Base-by-base conservation (phyloP, 2,797 vertebrate species). In the Enoplosus armatus region DNA sequence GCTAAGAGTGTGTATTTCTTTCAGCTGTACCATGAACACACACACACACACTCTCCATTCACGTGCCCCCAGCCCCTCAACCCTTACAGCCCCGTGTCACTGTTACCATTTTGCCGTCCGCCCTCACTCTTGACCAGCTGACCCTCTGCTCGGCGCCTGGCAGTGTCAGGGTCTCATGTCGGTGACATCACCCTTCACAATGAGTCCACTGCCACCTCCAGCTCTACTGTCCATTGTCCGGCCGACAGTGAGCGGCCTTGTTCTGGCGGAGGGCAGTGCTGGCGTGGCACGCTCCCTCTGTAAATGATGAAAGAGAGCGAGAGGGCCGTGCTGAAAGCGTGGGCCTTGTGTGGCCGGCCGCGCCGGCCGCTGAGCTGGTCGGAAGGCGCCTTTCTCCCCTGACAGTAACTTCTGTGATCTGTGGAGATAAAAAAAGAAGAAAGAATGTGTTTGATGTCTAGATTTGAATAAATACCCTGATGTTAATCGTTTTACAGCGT, bases 271-370 rank as follows among this genome's bases (percentile, higher is more conserved):
- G 77, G 80, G 51, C 41, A 58, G 77, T 64, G 58, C 78, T 83
- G 84, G 79, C 48, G 66, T 27, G 91, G 90, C 94, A 94, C 92
- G 87, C 90, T 93, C 86, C 92, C 82, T 93, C 92, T 91, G 90
- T 92, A 93, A 93, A 92, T 92, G 88, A 93, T 91, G 82, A 93
- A 93, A 92, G 90, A 83, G 82, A 74, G 85, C 24, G 55, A 79
- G 77, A 48, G 77, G 76, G 82, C 41, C 11, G 59, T 15, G 66
- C 85, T 83, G 79, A 91, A 87, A 87, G 89, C 29, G 0, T 37
- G 1, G 77, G 85, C 84, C 89, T 87, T 92, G 90, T 93, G 89
- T 75, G 75, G 72, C 72, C 26, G 53, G 68, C 59, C 12, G 27
- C 24, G 14, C 77, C 72, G 86, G 87, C 85, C 68, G 22, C 69